phyloP scores from a whole-genome alignment of 2,113 vertebrate species.

The Microcebus murinus region DNA sequence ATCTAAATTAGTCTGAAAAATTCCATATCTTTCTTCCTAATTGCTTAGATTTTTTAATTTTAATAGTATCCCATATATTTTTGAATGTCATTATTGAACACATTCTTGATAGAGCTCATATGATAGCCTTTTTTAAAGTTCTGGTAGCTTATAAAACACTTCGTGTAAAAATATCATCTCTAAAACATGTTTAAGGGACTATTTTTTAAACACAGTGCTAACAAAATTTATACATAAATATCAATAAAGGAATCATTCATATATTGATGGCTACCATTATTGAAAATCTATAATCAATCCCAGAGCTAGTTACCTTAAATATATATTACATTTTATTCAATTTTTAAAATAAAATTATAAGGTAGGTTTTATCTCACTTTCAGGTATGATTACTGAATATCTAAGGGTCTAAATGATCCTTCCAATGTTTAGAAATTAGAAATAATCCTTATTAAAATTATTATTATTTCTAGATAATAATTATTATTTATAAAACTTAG shows the following conservation, averaged over 20 bases:
- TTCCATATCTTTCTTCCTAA: not conserved
- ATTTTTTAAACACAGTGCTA: not conserved
- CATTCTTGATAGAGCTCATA: not conserved
- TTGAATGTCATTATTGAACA: not conserved
- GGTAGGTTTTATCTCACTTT: not conserved
- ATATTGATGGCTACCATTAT: not conserved
- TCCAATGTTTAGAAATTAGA: not conserved
- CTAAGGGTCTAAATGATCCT: not conserved
- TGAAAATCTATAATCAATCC: not conserved
- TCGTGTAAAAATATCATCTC: not conserved
- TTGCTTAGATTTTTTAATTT: not conserved
- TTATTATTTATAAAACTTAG: not conserved
- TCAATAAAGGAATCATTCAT: not conserved
- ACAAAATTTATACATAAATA: not conserved
- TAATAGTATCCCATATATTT: not conserved
- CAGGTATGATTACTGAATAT: not conserved
- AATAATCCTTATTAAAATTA: not conserved
- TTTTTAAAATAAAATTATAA: not conserved
- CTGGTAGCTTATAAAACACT: not conserved
- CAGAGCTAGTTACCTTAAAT: not conserved
- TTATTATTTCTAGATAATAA: not conserved
- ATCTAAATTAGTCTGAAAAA: not conserved
- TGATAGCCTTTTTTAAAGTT: not conserved
- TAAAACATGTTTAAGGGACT: not conserved
- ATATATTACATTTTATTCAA: not conserved